Percentiles rank a stretch among this genome's conserved stretches.
Evolutionary conservation across 2,888 invertebrate species (phyloP).

Genomic region (Drosophila lacicola): DNA sequence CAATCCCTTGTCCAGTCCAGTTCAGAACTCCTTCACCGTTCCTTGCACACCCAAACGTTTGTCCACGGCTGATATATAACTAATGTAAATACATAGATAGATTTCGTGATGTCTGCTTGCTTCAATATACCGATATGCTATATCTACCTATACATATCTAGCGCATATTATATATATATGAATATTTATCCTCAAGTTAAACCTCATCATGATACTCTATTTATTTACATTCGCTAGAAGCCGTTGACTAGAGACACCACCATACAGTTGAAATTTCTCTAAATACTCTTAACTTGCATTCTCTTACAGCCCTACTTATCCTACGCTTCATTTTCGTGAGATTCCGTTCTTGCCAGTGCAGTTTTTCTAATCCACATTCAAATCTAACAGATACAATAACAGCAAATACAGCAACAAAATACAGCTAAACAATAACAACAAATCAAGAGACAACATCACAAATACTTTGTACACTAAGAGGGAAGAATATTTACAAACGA

Average conservation of each 20-base stretch:
- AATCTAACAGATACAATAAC: slow-evolving; percentile 52
- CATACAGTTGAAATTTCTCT: slow-evolving; percentile 22
- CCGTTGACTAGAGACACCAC: slow-evolving; percentile 13
- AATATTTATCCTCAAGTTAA: slow-evolving; percentile 17
- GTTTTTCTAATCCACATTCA: slow-evolving; percentile 76
- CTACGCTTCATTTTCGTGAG: slow-evolving; percentile 84
- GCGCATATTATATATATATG: not conserved
- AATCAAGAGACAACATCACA: slow-evolving; percentile 52
- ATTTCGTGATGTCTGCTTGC: slow-evolving; percentile 30
- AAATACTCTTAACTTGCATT: slow-evolving; percentile 62
- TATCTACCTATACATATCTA: not conserved
- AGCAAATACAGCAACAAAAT: slow-evolving; percentile 33
- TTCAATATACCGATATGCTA: slow-evolving; percentile 10
- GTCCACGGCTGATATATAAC: slow-evolving; percentile 20
- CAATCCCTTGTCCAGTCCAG: slow-evolving; percentile 30
- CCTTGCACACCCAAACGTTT: slow-evolving; percentile 29
- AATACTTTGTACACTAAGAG: slow-evolving; percentile 68
- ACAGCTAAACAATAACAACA: slow-evolving; percentile 36
- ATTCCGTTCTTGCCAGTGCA: slow-evolving; percentile 84
- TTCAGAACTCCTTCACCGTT: slow-evolving; percentile 27
- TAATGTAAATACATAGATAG: slow-evolving; percentile 42
- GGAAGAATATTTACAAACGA: slow-evolving; percentile 70
- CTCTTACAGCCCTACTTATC: slow-evolving; percentile 83
- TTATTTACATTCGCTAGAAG: slow-evolving; percentile 41
- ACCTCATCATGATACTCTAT: slow-evolving; percentile 26